Percentiles rank a stretch among this genome's conserved stretches.
Conservation (phyloP, 2,113 vertebrate genomes). For the Salminus brasiliensis region DNA sequence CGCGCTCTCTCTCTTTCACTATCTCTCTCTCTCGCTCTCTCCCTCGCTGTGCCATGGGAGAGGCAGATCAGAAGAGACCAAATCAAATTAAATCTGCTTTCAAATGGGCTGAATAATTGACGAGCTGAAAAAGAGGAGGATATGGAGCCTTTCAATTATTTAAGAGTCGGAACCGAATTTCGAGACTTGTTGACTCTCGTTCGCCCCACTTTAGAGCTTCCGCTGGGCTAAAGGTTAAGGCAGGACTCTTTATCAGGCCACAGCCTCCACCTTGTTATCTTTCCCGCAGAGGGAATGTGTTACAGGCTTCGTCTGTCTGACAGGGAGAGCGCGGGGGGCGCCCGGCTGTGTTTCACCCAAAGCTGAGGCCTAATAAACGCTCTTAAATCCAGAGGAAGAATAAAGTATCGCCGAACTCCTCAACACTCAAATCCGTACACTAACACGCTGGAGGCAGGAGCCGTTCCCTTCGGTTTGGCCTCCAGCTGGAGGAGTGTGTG, state of each 20-base stretch:
- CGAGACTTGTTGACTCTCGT: constrained; percentile 37
- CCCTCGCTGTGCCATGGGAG: constrained; percentile 24
- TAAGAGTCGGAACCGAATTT: constrained; percentile 48
- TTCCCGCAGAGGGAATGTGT: neutral
- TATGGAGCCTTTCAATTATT: constrained; percentile 58
- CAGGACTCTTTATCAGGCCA: constrained; percentile 8
- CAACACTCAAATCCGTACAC: neutral
- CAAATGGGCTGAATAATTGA: constrained; percentile 58
- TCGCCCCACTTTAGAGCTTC: constrained; percentile 31
- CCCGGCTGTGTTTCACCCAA: neutral
- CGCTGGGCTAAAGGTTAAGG: neutral
- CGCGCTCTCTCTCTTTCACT: constrained; percentile 7
- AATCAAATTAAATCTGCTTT: constrained; percentile 62
- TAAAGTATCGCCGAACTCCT: constrained; percentile 1
- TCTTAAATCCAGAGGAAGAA: neutral
- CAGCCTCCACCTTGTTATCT: neutral
- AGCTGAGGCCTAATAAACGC: neutral
- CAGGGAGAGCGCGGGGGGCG: neutral
- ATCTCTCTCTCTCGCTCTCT: neutral
- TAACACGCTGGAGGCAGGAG: neutral
- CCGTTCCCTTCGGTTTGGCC: neutral
- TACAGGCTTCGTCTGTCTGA: neutral
- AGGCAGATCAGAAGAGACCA: constrained; percentile 46
- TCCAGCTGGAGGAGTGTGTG: neutral
- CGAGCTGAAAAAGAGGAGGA: constrained; percentile 46